Base-by-base conservation (phyloP, 2,113 vertebrate species). In the Trematomus loennbergii region DNA sequence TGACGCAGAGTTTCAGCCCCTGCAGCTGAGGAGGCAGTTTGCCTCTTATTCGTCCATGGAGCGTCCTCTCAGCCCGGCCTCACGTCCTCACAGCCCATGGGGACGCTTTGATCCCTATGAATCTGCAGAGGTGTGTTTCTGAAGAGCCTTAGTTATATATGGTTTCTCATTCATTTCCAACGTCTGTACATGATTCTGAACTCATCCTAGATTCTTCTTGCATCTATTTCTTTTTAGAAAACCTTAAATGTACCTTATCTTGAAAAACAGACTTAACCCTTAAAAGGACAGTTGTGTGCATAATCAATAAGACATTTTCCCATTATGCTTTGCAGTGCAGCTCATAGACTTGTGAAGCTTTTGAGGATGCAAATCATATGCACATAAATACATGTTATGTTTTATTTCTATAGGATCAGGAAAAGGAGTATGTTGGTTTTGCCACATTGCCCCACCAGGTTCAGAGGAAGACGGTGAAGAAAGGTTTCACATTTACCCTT, bases 401-500 rank as follows among this genome's bases (percentile, higher is more conserved):
- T 57, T 62, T 59, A 10, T 59, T 18, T 79, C 29, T 79, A 22
- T 78, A 92, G 96, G 96, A 96, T 60, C 94, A 89, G 58, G 96
- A 96, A 60, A 96, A 95, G 81, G 96, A 96, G 53, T 97, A 96
- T 0, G 96, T 97, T 40, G 96, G 96, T 18, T 97, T 97, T 9
- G 96, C 96, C 48, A 96, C 95, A 0, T 94, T 98, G 60, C 97
- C 98, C 77, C 98, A 96, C 88, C 98, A 99, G 92, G 97, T 99
- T 70, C 97, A 99, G 60, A 95, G 97, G 50, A 99, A 99, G 85
- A 97, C 97, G 0, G 96, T 98, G 93, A 99, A 99, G 94, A 99
- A 97, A 87, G 98, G 97, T 57, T 99, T 99, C 1, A 96, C 97
- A 52, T 99, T 99, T 76, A 98, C 98, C 0, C 95, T 99, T n/a